These are phyloP conservation scores for Hyposmocoma kahamanoa DNA, from an alignment of 1,140 invertebrate species.

Conservation along the genomic window DNA sequence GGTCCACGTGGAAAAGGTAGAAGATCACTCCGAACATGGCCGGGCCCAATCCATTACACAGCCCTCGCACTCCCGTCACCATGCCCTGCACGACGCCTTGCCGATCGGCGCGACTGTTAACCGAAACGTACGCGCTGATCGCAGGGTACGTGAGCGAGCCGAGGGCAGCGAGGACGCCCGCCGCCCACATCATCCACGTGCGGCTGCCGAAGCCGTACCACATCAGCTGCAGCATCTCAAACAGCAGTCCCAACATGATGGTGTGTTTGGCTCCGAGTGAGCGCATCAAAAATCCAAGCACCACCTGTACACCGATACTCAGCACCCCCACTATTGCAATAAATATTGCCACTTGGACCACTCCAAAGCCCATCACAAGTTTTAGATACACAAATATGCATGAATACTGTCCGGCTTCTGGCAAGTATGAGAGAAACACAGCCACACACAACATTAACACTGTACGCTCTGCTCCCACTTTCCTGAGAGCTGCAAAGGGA, in stretches of 20 bases:
- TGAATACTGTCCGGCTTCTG: conserved; percentile 99
- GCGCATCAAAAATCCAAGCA: conserved; percentile 91
- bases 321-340: conserved; percentile 97
- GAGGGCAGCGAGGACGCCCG: conserved; percentile 95
- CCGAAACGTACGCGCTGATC: conserved; percentile 99
- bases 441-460: conserved; percentile 97
- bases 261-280: conserved; percentile 94
- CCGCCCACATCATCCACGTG: conserved; percentile 98
- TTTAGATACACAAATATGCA: conserved; percentile 99
- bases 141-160: conserved; percentile 98
- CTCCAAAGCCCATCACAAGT: conserved; percentile 97
- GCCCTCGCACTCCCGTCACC: conserved; percentile 96
- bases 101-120: conserved; percentile 96
- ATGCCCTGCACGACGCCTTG: conserved; percentile 99
- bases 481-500: conserved; percentile 94
- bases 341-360: conserved; percentile 96
- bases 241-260: conserved; percentile 96
- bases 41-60: conserved; percentile 94
- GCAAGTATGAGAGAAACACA: conserved; percentile 97
- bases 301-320: conserved; percentile 95
- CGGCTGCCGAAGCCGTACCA: conserved; percentile 93
- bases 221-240: conserved; percentile 97
- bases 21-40: conserved; percentile 99
- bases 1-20: conserved; percentile 98
- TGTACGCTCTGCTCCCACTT: conserved; percentile 96